Percentiles rank a stretch among this genome's conserved stretches.
Evolutionary conservation across 2,113 vertebrate species (phyloP).

Genomic region (Myotis brandtii): DNA sequence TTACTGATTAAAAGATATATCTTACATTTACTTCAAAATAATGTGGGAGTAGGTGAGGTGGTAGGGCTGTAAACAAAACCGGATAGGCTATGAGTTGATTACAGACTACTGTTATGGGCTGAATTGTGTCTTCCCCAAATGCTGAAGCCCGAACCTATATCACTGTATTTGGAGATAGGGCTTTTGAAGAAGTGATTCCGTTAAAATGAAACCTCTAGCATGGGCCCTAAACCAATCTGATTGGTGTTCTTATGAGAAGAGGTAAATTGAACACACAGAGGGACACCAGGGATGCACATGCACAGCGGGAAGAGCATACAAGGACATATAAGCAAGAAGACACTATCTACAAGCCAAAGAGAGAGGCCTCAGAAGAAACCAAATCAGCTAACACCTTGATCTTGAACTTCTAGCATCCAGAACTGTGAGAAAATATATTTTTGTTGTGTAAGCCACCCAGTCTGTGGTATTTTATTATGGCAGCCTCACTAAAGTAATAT

Average conservation of each 20-base stretch:
- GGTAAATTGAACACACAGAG: neutral
- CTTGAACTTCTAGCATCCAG: neutral
- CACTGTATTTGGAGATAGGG: neutral
- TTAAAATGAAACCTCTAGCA: neutral
- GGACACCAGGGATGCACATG: accelerated
- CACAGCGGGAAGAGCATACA: neutral
- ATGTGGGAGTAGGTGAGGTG: neutral
- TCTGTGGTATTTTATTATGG: neutral
- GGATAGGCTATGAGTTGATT: neutral
- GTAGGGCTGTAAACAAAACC: neutral
- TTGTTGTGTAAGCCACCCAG: neutral
- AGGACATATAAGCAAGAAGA: neutral
- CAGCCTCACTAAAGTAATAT: neutral
- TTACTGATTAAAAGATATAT: neutral
- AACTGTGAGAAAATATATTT: neutral
- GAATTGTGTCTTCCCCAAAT: neutral
- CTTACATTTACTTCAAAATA: conserved; percentile 3
- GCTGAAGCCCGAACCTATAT: neutral
- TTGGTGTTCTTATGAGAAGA: neutral
- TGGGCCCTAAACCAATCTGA: neutral
- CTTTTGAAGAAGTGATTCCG: neutral
- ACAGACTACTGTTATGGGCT: neutral
- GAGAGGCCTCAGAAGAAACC: neutral
- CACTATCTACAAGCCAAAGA: neutral
- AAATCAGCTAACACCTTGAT: neutral